A percentile compares a stretch with the other conserved stretches of the same genome.
Evolutionary conservation across 2,113 vertebrate genomes (phyloP).

Genomic region (Apodemus speciosus): DNA sequence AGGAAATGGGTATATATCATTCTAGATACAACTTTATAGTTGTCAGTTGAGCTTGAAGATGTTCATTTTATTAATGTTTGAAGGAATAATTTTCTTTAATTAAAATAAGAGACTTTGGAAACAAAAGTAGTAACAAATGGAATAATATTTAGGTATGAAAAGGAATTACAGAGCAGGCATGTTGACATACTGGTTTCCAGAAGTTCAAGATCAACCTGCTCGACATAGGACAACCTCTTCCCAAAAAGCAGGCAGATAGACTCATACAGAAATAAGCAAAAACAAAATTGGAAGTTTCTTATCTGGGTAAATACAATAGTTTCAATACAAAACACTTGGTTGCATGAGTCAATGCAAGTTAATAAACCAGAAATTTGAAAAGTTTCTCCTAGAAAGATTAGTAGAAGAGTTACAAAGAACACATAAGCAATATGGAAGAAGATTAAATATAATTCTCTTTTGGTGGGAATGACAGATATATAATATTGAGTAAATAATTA

Average conservation of each 20-base stretch:
- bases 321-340: conserved; percentile 34
- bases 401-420: not conserved
- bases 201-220: not conserved
- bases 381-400: not conserved
- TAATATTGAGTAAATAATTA: no score
- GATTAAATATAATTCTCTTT: no score
- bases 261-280: not conserved
- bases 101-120: not conserved
- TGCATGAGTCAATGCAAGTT: not conserved
- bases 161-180: not conserved
- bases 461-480: no score
- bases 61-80: not conserved
- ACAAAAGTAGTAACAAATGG: conserved; percentile 24
- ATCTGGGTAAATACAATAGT: conserved; percentile 31
- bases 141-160: conserved; percentile 26
- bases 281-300: not conserved
- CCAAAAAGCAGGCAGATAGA: not conserved
- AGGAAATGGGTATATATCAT: not conserved
- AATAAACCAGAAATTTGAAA: conserved; percentile 7
- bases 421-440: no score
- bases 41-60: not conserved
- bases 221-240: not conserved
- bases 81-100: conserved; percentile 13
- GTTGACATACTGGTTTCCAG: not conserved
- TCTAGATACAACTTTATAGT: not conserved